A percentile compares a stretch with the other conserved stretches of the same genome.
Evolutionary conservation across 2,888 invertebrate genomes (phyloP).

Genomic region (Hedychridium roseum): DNA sequence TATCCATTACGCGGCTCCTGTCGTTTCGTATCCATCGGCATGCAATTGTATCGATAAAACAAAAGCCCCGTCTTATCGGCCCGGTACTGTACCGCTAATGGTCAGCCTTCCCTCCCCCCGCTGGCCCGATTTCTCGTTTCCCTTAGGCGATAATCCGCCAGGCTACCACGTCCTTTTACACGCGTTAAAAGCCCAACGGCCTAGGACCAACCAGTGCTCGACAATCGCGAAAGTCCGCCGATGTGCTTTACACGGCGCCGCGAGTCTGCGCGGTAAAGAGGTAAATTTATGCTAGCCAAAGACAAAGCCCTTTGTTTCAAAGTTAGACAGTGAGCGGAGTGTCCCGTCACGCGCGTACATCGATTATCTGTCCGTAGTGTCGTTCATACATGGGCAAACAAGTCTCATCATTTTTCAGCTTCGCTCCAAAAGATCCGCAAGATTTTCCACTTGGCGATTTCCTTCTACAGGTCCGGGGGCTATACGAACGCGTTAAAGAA

Average conservation of each 20-base stretch:
- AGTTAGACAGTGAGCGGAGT: no score
- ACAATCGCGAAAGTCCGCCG: slow-evolving; percentile 28
- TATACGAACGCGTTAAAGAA: no score
- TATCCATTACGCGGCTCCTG: slow-evolving; percentile 34
- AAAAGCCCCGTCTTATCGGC: slow-evolving; percentile 34
- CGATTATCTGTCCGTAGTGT: no score
- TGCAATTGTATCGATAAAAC: slow-evolving; percentile 47
- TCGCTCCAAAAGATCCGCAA: no score
- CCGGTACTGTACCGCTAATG: slow-evolving; percentile 38
- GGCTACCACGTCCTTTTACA: slow-evolving; percentile 8
- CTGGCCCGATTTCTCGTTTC: slow-evolving; percentile 42
- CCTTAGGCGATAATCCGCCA: slow-evolving; percentile 41
- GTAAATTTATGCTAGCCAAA: slow-evolving; percentile 30
- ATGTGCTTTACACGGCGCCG: slow-evolving; percentile 18
- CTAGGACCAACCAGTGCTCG: background rate
- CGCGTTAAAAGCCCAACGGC: background rate
- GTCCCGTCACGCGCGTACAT: no score
- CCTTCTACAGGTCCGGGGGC: no score
- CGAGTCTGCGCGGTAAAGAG: slow-evolving; percentile 7
- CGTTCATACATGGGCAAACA: background rate
- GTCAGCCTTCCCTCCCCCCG: slow-evolving; percentile 30
- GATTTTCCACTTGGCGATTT: no score
- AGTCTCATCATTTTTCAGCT: no score
- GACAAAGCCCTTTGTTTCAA: slow-evolving; percentile 28
- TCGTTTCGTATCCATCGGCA: slow-evolving; percentile 25